Evolutionary conservation across 1,140 invertebrate species (phyloP).

Genomic region (Pogonognathellus flavescens): DNA sequence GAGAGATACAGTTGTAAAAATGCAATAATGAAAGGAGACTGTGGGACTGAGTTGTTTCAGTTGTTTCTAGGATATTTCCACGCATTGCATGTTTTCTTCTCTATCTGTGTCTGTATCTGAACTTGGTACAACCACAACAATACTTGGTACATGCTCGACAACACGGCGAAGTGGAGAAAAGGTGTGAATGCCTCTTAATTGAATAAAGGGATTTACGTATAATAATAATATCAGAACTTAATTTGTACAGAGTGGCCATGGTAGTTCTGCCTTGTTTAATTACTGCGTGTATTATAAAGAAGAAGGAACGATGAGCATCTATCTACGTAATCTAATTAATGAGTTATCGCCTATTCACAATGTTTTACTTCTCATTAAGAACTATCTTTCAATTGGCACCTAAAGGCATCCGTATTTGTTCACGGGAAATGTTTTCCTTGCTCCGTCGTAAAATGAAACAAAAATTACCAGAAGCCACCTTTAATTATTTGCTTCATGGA

Average conservation of each 20-base stretch:
- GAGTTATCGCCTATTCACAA: not conserved
- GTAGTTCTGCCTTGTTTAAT: too few relatives aligned
- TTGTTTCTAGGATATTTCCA: too few relatives aligned
- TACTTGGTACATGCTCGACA: too few relatives aligned
- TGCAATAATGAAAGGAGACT: too few relatives aligned
- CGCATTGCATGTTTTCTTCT: too few relatives aligned
- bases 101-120: too few relatives aligned
- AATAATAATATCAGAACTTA: too few relatives aligned
- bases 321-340: constrained; percentile 26
- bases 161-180: not conserved
- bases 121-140: too few relatives aligned
- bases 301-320: constrained; percentile 24
- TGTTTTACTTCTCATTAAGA: constrained; percentile 10
- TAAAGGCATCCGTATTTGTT: constrained; percentile 12
- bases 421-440: constrained; percentile 23
- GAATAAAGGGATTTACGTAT: too few relatives aligned
- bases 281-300: not conserved
- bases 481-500: constrained; percentile 29
- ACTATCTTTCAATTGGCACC: constrained; percentile 5
- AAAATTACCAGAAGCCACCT: constrained; percentile 32
- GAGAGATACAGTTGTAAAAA: too few relatives aligned
- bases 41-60: too few relatives aligned
- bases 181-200: not conserved
- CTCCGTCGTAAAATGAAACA: constrained; percentile 36
- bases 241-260: too few relatives aligned